Evolutionary conservation across 1,140 invertebrate species (phyloP).

Genomic region (Pogonognathellus flavescens): DNA sequence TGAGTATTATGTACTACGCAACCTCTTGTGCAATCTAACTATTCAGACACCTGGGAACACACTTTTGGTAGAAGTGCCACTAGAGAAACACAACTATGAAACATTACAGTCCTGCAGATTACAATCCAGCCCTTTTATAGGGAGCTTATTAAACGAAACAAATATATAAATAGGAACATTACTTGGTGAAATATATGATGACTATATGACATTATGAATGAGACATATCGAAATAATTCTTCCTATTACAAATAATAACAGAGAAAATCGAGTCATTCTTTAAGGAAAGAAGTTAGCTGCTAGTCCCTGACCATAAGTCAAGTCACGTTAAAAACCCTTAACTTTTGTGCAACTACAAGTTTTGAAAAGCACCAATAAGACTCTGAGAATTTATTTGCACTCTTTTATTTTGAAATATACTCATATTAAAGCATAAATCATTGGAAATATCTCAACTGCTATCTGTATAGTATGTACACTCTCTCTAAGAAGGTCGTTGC

Average conservation of each 20-base stretch:
- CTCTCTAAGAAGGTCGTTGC: neutral
- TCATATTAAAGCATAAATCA: slow-evolving; percentile 28
- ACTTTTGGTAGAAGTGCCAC: neutral
- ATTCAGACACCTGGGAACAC: slow-evolving; percentile 9
- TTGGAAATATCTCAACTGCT: slow-evolving; percentile 15
- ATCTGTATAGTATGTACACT: slow-evolving; percentile 4
- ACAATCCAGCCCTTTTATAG: neutral
- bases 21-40: neutral
- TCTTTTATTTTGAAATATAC: slow-evolving; percentile 46
- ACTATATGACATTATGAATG: no score
- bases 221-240: no score
- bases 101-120: neutral
- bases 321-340: slow-evolving; percentile 3
- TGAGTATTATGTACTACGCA: neutral
- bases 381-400: slow-evolving; percentile 40
- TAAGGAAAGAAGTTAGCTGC: neutral
- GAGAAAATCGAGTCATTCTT: neutral
- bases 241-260: neutral
- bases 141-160: neutral
- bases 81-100: neutral
- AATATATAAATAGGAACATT: neutral
- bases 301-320: neutral
- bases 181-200: neutral
- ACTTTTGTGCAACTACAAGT: neutral
- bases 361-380: slow-evolving; percentile 32